Percentiles rank a stretch among this genome's conserved stretches.
Conservation (phyloP, 2,797 vertebrate genomes). For the Lepus townsendii region DNA sequence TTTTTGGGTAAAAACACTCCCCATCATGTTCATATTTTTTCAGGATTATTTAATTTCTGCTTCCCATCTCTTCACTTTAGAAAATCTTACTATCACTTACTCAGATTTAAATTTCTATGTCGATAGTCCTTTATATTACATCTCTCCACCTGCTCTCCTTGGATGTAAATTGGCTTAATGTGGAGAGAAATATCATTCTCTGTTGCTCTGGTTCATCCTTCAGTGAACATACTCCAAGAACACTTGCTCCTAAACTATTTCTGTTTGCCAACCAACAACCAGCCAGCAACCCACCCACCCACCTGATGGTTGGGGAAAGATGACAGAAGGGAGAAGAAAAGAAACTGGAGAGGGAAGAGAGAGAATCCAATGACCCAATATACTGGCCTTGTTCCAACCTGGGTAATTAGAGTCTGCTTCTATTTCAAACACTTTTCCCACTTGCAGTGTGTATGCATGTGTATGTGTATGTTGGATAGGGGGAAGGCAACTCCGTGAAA, state of each 20-base stretch:
- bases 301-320: slow-evolving; percentile 84
- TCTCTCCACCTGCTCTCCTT: slow-evolving; percentile 69
- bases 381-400: slow-evolving; percentile 78
- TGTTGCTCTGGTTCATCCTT: slow-evolving; percentile 77
- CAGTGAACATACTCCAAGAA: slow-evolving; percentile 80
- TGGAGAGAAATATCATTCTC: slow-evolving; percentile 70
- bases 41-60: slow-evolving; percentile 37
- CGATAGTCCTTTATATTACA: slow-evolving; percentile 33
- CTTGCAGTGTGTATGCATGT: slow-evolving; percentile 35
- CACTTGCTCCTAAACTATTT: slow-evolving; percentile 86
- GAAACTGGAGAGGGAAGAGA: slow-evolving; percentile 77
- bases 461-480: slow-evolving; percentile 60
- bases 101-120: slow-evolving; percentile 49
- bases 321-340: slow-evolving; percentile 84
- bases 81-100: slow-evolving; percentile 40
- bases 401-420: slow-evolving; percentile 83
- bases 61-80: slow-evolving; percentile 23
- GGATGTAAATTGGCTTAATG: slow-evolving; percentile 65
- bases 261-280: slow-evolving; percentile 83
- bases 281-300: slow-evolving; percentile 86
- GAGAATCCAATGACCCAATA: slow-evolving; percentile 83
- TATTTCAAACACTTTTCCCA: slow-evolving; percentile 75
- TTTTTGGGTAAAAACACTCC: slow-evolving; percentile 40
- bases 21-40: slow-evolving; percentile 31
- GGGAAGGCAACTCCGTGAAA: slow-evolving; percentile 56